phyloP scores from a whole-genome alignment of 1,140 invertebrate genomes.

The Drosophila pectinifera region DNA sequence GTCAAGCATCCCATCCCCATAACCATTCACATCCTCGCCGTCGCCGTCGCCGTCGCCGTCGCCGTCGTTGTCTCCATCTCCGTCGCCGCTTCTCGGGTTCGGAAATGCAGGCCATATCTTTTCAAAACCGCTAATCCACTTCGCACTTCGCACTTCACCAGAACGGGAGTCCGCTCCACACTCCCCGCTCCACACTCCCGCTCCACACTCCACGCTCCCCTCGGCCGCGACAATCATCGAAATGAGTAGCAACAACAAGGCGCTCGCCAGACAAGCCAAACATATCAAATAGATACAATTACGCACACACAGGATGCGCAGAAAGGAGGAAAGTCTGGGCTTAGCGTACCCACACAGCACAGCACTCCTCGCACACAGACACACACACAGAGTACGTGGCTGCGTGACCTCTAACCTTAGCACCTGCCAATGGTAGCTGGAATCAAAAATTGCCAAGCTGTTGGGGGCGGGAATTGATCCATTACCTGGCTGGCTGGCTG shows the following conservation, averaged over 20 bases:
- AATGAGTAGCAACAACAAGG: constrained; percentile 22
- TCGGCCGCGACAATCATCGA: constrained; percentile 27
- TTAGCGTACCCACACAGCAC: constrained; percentile 2
- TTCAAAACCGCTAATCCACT: constrained; percentile 53
- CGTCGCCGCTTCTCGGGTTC: not conserved
- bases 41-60: not conserved
- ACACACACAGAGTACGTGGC: constrained; percentile 16
- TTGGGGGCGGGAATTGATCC: constrained; percentile 33
- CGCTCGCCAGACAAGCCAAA: constrained; percentile 26
- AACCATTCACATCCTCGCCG: not conserved
- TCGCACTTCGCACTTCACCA: constrained; percentile 2
- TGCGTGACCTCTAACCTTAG: constrained; percentile 31
- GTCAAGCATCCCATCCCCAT: constrained; percentile 38
- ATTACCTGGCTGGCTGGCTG: constrained; percentile 48
- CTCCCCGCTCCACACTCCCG: not conserved
- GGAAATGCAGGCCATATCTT: constrained; percentile 18
- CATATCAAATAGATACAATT: constrained; percentile 38
- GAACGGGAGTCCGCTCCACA: not conserved
- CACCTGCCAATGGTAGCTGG: constrained; percentile 7
- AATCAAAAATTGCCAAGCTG: constrained; percentile 44
- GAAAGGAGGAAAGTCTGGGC: constrained; percentile 24
- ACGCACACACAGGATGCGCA: constrained; percentile 4
- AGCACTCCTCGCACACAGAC: too few species aligned
- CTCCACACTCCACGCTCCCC: not conserved
- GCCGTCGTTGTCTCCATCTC: not conserved